Conservation (phyloP, 1,140 invertebrate genomes). For the Steinernema khuongi region DNA sequence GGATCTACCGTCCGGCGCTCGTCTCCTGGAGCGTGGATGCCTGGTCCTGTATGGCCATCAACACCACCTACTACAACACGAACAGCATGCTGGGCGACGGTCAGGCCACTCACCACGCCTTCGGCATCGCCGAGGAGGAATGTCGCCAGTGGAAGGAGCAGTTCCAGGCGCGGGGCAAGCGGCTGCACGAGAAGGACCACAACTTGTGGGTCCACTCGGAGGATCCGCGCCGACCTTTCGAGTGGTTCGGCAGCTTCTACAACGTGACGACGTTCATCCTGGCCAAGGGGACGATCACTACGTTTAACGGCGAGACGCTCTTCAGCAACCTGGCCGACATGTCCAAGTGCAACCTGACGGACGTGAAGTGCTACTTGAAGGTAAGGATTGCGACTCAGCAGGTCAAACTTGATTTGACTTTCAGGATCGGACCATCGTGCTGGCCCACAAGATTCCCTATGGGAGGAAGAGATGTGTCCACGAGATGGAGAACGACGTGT, state of each 20-base stretch:
- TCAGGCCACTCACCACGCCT: no score
- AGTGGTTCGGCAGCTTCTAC: neutral
- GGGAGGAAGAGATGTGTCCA: neutral
- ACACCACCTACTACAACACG: no score
- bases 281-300: neutral
- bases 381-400: neutral
- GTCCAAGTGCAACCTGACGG: neutral
- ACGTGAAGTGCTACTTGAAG: neutral
- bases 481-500: neutral
- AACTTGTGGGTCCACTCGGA: no score
- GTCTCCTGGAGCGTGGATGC: no score
- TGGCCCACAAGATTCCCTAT: neutral
- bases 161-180: no score
- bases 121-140: no score
- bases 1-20: no score
- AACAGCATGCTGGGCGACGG: no score
- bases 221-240: neutral
- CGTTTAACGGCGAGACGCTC: neutral
- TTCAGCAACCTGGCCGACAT: neutral
- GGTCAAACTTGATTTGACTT: neutral
- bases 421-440: neutral
- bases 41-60: no score
- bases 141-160: no score
- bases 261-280: neutral
- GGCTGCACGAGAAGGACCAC: no score